Percentiles rank a stretch among this genome's conserved stretches.
These are phyloP conservation scores for Calameuta idolon DNA, from an alignment of 2,888 invertebrate species.

Conservation along the genomic window DNA sequence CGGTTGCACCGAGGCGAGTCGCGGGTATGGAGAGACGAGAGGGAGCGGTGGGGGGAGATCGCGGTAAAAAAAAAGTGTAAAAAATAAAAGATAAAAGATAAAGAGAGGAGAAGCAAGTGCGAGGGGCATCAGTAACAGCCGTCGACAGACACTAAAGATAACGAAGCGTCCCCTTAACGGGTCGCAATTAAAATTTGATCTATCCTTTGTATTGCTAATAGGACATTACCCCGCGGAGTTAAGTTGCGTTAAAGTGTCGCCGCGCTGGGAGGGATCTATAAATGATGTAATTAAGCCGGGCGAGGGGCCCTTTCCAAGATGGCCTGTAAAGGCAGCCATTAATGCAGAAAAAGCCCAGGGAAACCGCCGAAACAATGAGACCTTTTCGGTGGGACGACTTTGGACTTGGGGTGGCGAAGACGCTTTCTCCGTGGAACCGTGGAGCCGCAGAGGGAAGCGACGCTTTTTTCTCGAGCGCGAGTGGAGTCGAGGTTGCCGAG, in stretches of 20 bases:
- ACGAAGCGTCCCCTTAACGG: constrained; percentile 29
- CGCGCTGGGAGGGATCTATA: constrained; percentile 43
- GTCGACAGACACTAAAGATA: constrained; percentile 19
- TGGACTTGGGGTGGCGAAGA: constrained; percentile 23
- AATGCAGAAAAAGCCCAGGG: constrained; percentile 47
- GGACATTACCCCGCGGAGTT: constrained; percentile 45
- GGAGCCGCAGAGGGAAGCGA: constrained; percentile 25
- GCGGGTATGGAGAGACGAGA: neutral
- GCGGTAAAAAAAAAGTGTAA: neutral
- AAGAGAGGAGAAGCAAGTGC: constrained; percentile 10
- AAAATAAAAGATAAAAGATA: constrained; percentile 19
- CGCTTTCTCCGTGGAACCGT: constrained; percentile 33
- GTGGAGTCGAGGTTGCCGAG: neutral
- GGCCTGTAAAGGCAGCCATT: constrained; percentile 51
- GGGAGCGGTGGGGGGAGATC: constrained; percentile 2
- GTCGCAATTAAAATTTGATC: constrained; percentile 54
- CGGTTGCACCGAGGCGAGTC: neutral
- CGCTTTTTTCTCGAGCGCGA: constrained; percentile 25
- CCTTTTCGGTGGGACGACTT: constrained; percentile 23
- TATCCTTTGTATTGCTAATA: constrained; percentile 57
- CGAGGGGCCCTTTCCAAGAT: constrained; percentile 31
- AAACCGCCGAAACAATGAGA: constrained; percentile 49
- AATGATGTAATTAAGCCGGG: constrained; percentile 53
- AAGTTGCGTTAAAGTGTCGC: constrained; percentile 42
- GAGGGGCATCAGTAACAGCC: constrained; percentile 26